Conservation (phyloP, 1,140 invertebrate species). For the Achatina immaculata region DNA sequence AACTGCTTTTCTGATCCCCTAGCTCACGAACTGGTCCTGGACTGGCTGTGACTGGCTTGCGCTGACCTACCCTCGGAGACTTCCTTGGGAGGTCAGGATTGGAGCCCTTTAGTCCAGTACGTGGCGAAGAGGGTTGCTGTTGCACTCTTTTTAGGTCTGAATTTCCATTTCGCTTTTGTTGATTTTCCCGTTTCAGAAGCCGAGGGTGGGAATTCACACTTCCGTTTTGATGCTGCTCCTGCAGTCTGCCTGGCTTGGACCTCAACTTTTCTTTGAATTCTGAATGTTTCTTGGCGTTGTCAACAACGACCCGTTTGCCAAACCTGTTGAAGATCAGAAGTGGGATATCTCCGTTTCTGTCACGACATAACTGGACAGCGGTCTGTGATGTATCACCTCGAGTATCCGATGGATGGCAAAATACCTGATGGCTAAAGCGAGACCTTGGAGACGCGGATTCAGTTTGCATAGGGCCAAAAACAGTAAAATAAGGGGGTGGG, state of each 20-base stretch:
- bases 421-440: conserved; percentile 8
- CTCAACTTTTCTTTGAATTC: background rate
- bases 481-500: conserved; percentile 1
- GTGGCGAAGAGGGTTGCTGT: background rate
- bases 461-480: background rate
- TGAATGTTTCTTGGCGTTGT: background rate
- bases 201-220: conserved; percentile 7
- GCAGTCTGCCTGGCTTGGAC: background rate
- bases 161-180: conserved; percentile 6
- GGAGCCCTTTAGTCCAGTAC: background rate
- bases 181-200: conserved; percentile 17
- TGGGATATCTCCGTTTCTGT: background rate
- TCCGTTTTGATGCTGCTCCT: background rate
- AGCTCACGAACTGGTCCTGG: too few species aligned
- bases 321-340: background rate
- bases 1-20: too few species aligned
- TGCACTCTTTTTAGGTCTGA: background rate
- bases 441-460: background rate
- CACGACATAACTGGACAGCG: too few species aligned
- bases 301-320: background rate
- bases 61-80: background rate
- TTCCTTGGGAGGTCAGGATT: background rate
- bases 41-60: background rate
- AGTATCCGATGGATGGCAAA: background rate
- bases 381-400: background rate